These are phyloP conservation scores for Lamprotornis superbus DNA, from an alignment of 2,113 vertebrate genomes.

Conservation along the genomic window DNA sequence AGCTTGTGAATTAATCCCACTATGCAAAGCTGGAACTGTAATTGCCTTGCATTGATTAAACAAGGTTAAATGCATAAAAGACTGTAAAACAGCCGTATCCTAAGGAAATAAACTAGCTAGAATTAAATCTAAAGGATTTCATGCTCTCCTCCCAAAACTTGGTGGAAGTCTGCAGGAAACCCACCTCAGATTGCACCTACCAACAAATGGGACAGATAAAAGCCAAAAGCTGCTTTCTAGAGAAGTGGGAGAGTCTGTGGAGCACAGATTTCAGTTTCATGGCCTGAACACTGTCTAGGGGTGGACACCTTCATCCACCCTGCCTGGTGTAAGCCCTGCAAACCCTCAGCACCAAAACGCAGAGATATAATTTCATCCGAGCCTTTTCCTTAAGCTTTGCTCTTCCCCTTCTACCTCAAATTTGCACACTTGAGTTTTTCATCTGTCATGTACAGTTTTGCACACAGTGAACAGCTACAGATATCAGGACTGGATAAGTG, in stretches of 20 bases:
- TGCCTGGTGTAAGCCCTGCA: not conserved
- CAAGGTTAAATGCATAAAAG: not conserved
- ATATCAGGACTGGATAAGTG: not conserved
- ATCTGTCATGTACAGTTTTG: not conserved
- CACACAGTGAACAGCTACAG: not conserved
- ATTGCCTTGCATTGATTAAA: not conserved
- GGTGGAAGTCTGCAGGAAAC: not conserved
- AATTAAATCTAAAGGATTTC: not conserved
- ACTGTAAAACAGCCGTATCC: not conserved
- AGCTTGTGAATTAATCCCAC: not conserved
- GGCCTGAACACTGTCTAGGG: not conserved
- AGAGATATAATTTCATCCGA: rapidly evolving
- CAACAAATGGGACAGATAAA: not conserved
- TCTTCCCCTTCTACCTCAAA: not conserved
- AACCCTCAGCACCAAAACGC: not conserved
- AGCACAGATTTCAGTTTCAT: not conserved
- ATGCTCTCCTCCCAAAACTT: not conserved
- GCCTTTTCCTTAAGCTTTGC: not conserved
- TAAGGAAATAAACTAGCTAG: not conserved
- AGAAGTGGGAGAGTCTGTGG: not conserved
- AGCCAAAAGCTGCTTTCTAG: not conserved
- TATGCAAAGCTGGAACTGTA: not conserved
- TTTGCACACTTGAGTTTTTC: not conserved
- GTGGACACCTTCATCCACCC: not conserved
- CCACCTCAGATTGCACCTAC: not conserved